phyloP scores from a whole-genome alignment of 1,140 invertebrate species.

The Arctopsyche grandis region DNA sequence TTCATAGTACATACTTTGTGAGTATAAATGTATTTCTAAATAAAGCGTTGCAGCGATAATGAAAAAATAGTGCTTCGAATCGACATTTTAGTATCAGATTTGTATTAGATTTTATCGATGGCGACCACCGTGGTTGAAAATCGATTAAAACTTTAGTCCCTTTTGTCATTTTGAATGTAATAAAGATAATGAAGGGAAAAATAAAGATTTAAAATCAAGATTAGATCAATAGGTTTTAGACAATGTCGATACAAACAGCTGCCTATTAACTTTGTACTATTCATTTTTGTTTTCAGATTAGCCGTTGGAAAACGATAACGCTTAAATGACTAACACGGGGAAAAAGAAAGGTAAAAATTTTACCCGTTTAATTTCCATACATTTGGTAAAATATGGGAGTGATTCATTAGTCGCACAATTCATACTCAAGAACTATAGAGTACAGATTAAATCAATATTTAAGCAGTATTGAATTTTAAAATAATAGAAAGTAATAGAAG shows the following conservation, averaged over 20 bases:
- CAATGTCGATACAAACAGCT: background rate
- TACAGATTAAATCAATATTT: no score
- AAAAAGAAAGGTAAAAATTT: slow-evolving; percentile 51
- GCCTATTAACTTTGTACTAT: slow-evolving; percentile 13
- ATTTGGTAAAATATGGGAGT: no score
- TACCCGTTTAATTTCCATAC: background rate
- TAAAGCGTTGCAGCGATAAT: background rate
- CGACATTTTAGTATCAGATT: background rate
- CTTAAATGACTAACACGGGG: slow-evolving; percentile 52
- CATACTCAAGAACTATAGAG: no score
- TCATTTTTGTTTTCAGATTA: slow-evolving; percentile 44
- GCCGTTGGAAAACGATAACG: slow-evolving; percentile 35
- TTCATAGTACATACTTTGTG: no score
- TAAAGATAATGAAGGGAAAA: no score
- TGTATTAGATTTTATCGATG: background rate
- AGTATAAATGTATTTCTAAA: no score
- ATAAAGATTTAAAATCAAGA: background rate
- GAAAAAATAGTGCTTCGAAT: background rate
- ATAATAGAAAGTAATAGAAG: no score
- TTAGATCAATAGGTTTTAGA: background rate
- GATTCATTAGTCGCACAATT: no score
- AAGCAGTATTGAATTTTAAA: no score
- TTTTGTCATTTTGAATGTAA: no score
- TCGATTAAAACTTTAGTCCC: background rate
- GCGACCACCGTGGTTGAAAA: background rate